A percentile compares a stretch with the other conserved stretches of the same genome.
Conservation (phyloP, 1,140 invertebrate species). For the Hypothenemus hampei region DNA sequence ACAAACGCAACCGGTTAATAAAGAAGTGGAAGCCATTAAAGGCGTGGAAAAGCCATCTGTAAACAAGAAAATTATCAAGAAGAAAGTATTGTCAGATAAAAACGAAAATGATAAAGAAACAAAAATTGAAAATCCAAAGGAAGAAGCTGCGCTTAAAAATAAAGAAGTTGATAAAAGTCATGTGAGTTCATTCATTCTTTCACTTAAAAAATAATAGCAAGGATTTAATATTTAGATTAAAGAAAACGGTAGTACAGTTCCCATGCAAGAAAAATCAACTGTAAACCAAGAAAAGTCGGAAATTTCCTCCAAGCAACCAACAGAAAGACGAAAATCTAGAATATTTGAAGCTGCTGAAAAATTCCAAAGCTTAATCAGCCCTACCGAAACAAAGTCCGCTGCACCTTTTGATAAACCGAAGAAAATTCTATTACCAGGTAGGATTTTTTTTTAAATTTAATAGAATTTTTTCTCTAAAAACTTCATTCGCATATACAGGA, state of each 20-base stretch:
- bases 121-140: background rate
- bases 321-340: constrained; percentile 58
- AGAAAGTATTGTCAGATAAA: constrained; percentile 43
- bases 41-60: constrained; percentile 30
- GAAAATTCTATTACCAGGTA: constrained; percentile 70
- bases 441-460: no score
- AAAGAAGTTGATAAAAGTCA: background rate
- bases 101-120: constrained; percentile 42
- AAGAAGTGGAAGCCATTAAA: constrained; percentile 32
- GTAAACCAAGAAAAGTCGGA: constrained; percentile 39
- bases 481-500: background rate
- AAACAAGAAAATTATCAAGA: constrained; percentile 39
- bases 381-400: constrained; percentile 38
- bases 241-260: constrained; percentile 14
- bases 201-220: no score
- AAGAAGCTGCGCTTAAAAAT: background rate
- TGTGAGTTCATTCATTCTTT: constrained; percentile 7
- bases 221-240: constrained; percentile 12
- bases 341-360: constrained; percentile 69
- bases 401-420: constrained; percentile 62
- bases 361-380: constrained; percentile 56
- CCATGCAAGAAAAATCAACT: constrained; percentile 38
- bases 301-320: constrained; percentile 31
- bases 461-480: background rate
- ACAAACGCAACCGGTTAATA: constrained; percentile 29